Evolutionary conservation across 2,113 vertebrate genomes (phyloP).

Genomic region (Zapus hudsonius): DNA sequence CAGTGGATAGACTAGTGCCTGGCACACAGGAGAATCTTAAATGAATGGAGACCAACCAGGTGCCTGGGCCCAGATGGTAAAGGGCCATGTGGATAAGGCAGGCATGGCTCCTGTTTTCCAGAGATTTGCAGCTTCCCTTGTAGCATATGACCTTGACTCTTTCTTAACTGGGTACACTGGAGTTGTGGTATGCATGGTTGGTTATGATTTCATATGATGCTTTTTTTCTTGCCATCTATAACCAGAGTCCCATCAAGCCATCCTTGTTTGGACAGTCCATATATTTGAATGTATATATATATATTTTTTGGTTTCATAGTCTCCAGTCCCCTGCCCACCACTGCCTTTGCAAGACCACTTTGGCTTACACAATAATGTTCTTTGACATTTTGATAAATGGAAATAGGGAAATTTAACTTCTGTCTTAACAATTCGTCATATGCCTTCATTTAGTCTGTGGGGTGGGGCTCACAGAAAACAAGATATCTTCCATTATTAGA

Average conservation of each 20-base stretch:
- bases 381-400: background rate
- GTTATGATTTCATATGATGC: background rate
- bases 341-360: background rate
- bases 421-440: background rate
- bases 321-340: rapidly evolving
- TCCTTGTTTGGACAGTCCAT: background rate
- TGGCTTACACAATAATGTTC: background rate
- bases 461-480: background rate
- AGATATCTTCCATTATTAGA: background rate
- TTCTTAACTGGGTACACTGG: background rate
- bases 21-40: background rate
- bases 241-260: too few species aligned
- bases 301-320: background rate
- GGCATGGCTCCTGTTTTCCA: too few species aligned
- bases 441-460: background rate
- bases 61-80: background rate
- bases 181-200: background rate
- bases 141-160: background rate
- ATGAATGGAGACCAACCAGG: background rate
- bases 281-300: background rate
- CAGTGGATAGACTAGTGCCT: background rate
- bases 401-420: background rate
- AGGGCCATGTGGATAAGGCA: background rate
- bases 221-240: background rate
- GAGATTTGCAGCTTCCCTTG: background rate